Evolutionary conservation across 2,113 vertebrate genomes (phyloP).

Genomic region (Pheucticus melanocephalus): DNA sequence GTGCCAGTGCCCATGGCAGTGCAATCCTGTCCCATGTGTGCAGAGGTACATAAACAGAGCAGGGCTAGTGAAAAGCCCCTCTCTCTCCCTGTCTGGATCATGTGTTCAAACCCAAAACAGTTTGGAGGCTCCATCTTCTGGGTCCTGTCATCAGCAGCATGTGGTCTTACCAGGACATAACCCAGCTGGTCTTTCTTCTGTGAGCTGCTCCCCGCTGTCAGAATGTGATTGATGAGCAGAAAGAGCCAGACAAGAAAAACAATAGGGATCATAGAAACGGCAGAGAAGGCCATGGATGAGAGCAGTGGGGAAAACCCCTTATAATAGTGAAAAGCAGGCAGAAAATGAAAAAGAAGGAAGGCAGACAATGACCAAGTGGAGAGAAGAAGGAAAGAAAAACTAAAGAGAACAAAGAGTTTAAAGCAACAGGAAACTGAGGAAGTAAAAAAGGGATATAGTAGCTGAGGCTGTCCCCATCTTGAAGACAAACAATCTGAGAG

Average conservation of each 20-base stretch:
- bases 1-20: background rate
- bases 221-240: background rate
- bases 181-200: background rate
- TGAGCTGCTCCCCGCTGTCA: rapidly evolving
- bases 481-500: background rate
- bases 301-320: background rate
- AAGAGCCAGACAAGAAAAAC: background rate
- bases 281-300: background rate
- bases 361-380: rapidly evolving
- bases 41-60: background rate
- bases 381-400: background rate
- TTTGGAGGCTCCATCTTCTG: background rate
- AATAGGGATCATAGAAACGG: background rate
- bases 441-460: background rate
- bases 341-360: background rate
- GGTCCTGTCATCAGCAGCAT: background rate
- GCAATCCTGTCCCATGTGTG: background rate
- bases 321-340: background rate
- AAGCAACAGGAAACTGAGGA: background rate
- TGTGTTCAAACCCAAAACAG: background rate
- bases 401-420: background rate
- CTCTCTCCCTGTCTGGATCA: background rate
- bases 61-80: background rate
- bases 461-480: background rate
- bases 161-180: background rate